These are phyloP conservation scores for Drosophila histrio DNA, from an alignment of 2,888 invertebrate species.

Conservation along the genomic window DNA sequence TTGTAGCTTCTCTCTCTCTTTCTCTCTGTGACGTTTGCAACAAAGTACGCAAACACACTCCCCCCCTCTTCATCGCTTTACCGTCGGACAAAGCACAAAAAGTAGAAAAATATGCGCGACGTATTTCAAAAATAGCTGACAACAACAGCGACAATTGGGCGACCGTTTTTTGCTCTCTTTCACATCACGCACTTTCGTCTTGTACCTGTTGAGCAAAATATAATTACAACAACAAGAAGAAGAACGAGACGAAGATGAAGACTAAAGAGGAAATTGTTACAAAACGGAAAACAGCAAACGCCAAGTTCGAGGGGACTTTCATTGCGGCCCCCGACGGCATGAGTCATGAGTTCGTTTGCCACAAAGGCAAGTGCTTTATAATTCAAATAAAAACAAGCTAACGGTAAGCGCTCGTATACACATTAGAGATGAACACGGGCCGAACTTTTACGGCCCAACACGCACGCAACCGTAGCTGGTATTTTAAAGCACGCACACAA, in stretches of 20 bases:
- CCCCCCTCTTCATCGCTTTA: constrained; percentile 14
- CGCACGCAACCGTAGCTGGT: no score
- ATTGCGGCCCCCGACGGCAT: constrained; percentile 41
- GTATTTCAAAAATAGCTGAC: constrained; percentile 66
- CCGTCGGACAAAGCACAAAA: constrained; percentile 18
- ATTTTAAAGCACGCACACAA: no score
- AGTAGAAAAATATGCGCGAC: constrained; percentile 33
- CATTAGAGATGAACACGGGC: no score
- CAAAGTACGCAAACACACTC: constrained; percentile 3
- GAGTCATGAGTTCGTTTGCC: constrained; percentile 41
- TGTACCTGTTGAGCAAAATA: constrained; percentile 73
- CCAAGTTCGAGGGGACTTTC: constrained; percentile 54
- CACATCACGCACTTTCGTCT: constrained; percentile 40
- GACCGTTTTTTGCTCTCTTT: constrained; percentile 31
- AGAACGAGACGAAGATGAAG: constrained; percentile 22
- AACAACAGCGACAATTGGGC: constrained; percentile 9
- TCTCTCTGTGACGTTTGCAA: constrained; percentile 25
- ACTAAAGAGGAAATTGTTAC: constrained; percentile 39
- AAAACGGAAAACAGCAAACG: constrained; percentile 45
- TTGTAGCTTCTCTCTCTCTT: constrained; percentile 21
- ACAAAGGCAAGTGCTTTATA: constrained; percentile 34
- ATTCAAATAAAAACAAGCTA: constrained; percentile 63
- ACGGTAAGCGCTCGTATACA: constrained; percentile 29
- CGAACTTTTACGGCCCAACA: no score
- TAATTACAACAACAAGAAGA: constrained; percentile 58